Evolutionary conservation across 1,140 invertebrate species (phyloP).

Genomic region (Rhizoglyphus robini): DNA sequence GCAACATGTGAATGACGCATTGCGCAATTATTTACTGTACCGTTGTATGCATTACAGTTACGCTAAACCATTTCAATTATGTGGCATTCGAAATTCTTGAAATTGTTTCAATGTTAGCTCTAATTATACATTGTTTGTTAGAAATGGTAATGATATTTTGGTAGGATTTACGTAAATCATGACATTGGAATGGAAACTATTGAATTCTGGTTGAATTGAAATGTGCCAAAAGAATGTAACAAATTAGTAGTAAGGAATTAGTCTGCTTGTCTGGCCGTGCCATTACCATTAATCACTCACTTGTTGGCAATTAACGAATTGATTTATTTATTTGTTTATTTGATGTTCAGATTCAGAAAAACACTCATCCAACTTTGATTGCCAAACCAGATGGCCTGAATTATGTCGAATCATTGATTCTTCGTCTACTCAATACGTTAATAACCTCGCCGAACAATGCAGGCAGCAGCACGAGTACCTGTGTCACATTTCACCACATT

Average conservation of each 20-base stretch:
- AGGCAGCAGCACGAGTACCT: constrained; percentile 44
- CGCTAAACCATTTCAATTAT: background rate
- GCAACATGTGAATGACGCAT: background rate
- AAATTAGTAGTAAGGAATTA: background rate
- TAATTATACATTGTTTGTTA: background rate
- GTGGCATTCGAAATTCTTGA: background rate
- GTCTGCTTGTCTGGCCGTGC: background rate
- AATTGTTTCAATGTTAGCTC: background rate
- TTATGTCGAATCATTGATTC: constrained; percentile 79
- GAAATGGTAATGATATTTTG: background rate
- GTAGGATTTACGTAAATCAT: background rate
- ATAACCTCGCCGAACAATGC: background rate
- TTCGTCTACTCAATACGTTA: constrained; percentile 70
- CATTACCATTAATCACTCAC: background rate
- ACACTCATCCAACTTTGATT: constrained; percentile 56
- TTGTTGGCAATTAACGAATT: background rate
- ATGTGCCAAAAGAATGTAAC: background rate
- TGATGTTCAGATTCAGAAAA: constrained; percentile 5
- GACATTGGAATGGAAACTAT: background rate
- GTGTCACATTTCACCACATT: constrained; percentile 43
- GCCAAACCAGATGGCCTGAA: constrained; percentile 78
- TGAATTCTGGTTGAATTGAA: background rate
- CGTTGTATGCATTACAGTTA: background rate
- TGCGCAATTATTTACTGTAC: background rate
- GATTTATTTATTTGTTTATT: background rate